Evolutionary conservation across 2,888 invertebrate species (phyloP), one percentile per base, ranked within the genome.

Genomic region (Xylocampa areola): DNA sequence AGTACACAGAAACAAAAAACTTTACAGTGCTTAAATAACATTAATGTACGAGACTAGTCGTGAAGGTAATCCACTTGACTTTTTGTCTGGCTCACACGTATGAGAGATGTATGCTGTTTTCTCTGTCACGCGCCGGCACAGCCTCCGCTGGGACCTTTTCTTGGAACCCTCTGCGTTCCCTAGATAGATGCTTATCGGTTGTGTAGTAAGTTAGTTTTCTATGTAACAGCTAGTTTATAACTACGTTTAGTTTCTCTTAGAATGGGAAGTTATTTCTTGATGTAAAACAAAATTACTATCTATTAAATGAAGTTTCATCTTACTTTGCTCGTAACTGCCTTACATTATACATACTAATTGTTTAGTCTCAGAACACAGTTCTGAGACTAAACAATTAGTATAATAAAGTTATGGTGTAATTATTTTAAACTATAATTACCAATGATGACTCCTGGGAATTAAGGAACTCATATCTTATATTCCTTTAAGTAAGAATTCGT

Each of bases 31-130:
- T 82, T 82, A 80, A 81, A 84, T 81, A 84, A 82, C 77, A 76
- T 76, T 77, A 81, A 81, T 73, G 80, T 78, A 77, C 78, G 73
- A 76, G 57, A 75, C 58, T 73, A 79, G 75, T 80, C 68, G 80
- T 84, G 90, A 89, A 90, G 89, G 90, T 81, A 84, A 90, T 88
- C 90, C 80, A 89, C 84, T 87, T 81, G 75, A 54, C 21, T 52
- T 60, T 66, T 66, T 59, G 60, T 87, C 84, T 67, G 68, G 27
- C 61, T 88, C 76, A 6, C 72, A 53, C 82, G 7, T 13, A 3
- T 13, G n/a, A 27, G 11, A 30, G 37, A 36, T 77, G 73, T 62
- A 8, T 58, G 49, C 35, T 47, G 55, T 2, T 32, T 35, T 84
- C 79, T 70, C 79, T 50, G 14, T 80, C 64, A 2, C 45, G 66